A percentile compares a stretch with the other conserved stretches of the same genome.
Conservation (phyloP, 2,113 vertebrate genomes). For the Spea multiplicata region DNA sequence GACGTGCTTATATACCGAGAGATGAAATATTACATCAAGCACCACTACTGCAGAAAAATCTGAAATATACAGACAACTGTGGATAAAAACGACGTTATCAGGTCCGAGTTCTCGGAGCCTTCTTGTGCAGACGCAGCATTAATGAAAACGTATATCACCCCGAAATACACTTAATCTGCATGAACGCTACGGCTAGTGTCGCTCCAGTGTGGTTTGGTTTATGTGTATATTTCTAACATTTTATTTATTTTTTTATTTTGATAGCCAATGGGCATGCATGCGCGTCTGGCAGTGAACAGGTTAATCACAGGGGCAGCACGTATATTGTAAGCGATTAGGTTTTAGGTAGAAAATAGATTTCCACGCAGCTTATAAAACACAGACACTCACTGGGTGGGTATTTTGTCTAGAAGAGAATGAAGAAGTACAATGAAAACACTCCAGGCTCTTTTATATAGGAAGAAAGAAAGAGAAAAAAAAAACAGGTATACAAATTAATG, state of each 20-base stretch:
- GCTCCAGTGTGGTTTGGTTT: not conserved
- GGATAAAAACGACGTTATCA: too few relatives aligned
- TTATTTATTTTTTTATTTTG: not conserved
- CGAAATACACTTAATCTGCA: not conserved
- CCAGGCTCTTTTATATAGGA: slow-evolving; percentile 27
- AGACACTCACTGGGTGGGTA: slow-evolving; percentile 8
- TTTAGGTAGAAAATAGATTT: not conserved
- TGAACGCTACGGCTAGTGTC: not conserved
- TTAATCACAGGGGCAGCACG: not conserved
- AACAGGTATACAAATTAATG: slow-evolving; percentile 66
- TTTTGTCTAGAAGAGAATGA: slow-evolving; percentile 14
- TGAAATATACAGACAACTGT: too few relatives aligned
- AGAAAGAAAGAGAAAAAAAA: slow-evolving; percentile 24
- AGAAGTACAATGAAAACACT: slow-evolving; percentile 14
- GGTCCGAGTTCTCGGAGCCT: too few relatives aligned
- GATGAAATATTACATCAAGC: too few relatives aligned
- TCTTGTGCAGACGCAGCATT: too few relatives aligned
- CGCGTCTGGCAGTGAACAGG: slow-evolving; percentile 8
- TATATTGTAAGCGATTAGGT: not conserved
- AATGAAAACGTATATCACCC: too few relatives aligned
- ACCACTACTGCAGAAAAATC: too few relatives aligned
- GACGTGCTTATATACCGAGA: too few relatives aligned
- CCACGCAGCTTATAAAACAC: not conserved
- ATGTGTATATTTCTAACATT: not conserved
- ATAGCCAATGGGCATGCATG: not conserved